These are phyloP conservation scores for Brenthis hecate DNA, from an alignment of 2,888 invertebrate genomes.

Conservation along the genomic window DNA sequence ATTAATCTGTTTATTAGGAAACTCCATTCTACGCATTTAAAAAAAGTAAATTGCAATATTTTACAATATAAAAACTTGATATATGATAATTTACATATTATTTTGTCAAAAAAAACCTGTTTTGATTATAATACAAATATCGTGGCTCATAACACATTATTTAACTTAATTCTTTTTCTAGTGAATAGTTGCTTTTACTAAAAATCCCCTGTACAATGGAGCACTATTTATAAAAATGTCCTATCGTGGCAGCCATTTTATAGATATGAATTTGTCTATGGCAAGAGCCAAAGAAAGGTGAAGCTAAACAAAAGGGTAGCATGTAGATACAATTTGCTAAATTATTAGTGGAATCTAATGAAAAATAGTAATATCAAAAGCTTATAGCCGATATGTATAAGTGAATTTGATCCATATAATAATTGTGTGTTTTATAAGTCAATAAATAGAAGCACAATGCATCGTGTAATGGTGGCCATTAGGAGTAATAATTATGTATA, in stretches of 20 bases:
- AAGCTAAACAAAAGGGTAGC: conserved; percentile 82
- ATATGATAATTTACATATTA: neutral
- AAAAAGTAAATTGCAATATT: neutral
- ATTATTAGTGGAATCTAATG: conserved; percentile 60
- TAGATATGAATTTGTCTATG: conserved; percentile 73
- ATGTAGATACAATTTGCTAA: conserved; percentile 78
- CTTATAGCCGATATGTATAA: conserved; percentile 52
- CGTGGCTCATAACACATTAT: neutral
- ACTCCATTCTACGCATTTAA: conserved; percentile 9
- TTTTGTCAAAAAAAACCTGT: neutral
- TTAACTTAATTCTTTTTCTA: neutral
- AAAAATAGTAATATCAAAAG: conserved; percentile 55
- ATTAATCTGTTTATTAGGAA: neutral
- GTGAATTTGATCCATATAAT: conserved; percentile 54
- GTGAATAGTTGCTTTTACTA: conserved; percentile 1
- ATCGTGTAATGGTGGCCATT: conserved; percentile 83
- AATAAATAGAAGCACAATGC: conserved; percentile 74
- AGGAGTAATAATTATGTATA: conserved; percentile 81
- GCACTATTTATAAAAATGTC: conserved; percentile 50
- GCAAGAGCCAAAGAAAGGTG: conserved; percentile 77
- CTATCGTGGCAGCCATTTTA: conserved; percentile 78
- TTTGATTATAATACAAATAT: neutral
- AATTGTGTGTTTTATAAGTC: conserved; percentile 55
- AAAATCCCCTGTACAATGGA: conserved; percentile 47
- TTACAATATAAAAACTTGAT: neutral